phyloP scores from a whole-genome alignment of 1,140 invertebrate species.

The Eueides isabella region DNA sequence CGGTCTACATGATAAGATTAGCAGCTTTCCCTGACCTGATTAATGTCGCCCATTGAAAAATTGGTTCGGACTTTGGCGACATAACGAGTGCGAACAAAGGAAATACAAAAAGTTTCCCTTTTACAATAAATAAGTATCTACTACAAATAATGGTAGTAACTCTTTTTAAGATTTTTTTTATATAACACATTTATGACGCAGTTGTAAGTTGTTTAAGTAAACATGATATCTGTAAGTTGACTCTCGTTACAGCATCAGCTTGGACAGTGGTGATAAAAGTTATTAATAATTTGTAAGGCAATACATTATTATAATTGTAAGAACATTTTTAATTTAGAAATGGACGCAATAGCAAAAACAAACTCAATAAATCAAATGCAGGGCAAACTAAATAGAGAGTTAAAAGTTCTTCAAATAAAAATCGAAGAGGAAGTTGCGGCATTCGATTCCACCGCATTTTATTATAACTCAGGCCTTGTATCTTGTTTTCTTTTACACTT shows the following conservation, averaged over 20 bases:
- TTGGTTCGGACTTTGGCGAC: slow-evolving; percentile 10
- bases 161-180: too few relatives aligned
- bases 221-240: too few relatives aligned
- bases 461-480: neutral
- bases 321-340: neutral
- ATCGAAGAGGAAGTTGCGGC: slow-evolving; percentile 12
- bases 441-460: slow-evolving; percentile 6
- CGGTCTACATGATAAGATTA: slow-evolving; percentile 12
- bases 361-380: slow-evolving; percentile 16
- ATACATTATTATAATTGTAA: neutral
- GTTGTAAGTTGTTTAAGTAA: too few relatives aligned
- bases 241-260: too few relatives aligned
- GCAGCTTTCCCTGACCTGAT: slow-evolving; percentile 4
- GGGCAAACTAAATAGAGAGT: slow-evolving; percentile 10
- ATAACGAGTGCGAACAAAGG: slow-evolving; percentile 4
- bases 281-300: too few relatives aligned
- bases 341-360: neutral
- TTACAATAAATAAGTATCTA: neutral
- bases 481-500: neutral
- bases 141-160: neutral
- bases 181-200: neutral
- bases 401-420: slow-evolving; percentile 26
- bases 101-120: neutral
- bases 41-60: slow-evolving; percentile 11
- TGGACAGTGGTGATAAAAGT: too few relatives aligned